These are phyloP conservation scores for Isaurus tuberculatus DNA, from an alignment of 92 coral and sea anemone species.

Conservation along the genomic window DNA sequence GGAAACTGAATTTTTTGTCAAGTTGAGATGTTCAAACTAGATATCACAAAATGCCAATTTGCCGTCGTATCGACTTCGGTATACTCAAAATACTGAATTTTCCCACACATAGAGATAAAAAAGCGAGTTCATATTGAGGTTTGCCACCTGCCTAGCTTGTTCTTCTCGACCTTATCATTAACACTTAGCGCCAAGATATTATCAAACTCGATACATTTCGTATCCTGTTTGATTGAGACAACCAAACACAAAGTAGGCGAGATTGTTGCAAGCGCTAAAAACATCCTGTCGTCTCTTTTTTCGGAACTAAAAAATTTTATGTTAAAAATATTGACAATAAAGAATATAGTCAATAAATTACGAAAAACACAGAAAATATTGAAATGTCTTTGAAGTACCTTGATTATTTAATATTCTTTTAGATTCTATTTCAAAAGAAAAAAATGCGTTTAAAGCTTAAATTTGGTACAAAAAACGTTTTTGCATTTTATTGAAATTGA, in stretches of 20 bases:
- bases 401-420: neutral
- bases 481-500: neutral
- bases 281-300: constrained; percentile 32
- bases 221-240: constrained; percentile 22
- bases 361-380: neutral
- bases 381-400: neutral
- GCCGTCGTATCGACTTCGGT: neutral
- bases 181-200: constrained; percentile 31
- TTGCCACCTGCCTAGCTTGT: constrained; percentile 26
- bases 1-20: neutral
- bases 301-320: constrained; percentile 29
- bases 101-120: constrained; percentile 19
- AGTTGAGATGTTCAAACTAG: neutral
- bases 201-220: constrained; percentile 53
- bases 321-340: neutral
- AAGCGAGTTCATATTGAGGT: neutral
- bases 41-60: neutral
- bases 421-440: neutral
- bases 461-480: neutral
- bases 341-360: neutral
- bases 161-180: constrained; percentile 14
- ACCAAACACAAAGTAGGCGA: constrained; percentile 10
- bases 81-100: constrained; percentile 11
- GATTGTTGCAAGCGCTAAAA: constrained; percentile 1
- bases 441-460: neutral